phyloP scores from a whole-genome alignment of 1,140 invertebrate genomes.

The Aphelinus certus region DNA sequence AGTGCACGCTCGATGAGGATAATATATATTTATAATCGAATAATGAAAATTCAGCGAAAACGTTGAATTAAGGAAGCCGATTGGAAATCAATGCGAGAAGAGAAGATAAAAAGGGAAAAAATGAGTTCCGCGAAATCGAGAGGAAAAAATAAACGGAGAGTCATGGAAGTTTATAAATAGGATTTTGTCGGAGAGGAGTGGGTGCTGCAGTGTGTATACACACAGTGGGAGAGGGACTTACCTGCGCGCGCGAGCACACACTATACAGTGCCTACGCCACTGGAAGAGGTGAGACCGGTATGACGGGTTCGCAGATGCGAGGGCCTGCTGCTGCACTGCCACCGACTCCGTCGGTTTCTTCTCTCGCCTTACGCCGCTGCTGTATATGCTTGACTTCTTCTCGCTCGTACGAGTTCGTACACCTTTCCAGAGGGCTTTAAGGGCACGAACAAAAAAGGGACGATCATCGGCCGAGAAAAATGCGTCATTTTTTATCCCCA shows the following conservation, averaged over 20 bases:
- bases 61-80: no score
- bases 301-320: constrained; percentile 65
- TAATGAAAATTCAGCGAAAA: no score
- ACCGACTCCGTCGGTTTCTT: constrained; percentile 11
- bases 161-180: no score
- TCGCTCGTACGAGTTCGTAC: constrained; percentile 5
- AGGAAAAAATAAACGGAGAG: no score
- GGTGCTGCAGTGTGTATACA: no score
- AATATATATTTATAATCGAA: no score
- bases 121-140: no score
- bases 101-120: no score
- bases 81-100: no score
- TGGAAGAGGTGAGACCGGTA: constrained; percentile 61
- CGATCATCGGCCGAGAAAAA: constrained; percentile 29
- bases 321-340: constrained; percentile 39
- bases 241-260: neutral
- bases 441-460: neutral
- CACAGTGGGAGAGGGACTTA: neutral
- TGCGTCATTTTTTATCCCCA: constrained; percentile 12
- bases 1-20: no score
- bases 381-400: neutral
- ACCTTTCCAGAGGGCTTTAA: neutral
- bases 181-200: no score
- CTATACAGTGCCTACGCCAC: constrained; percentile 48
- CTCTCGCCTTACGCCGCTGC: constrained; percentile 42